Percentiles rank a stretch among this genome's conserved stretches.
Conservation (phyloP, 2,797 vertebrate genomes). For the Phrynocephalus vlangalii region DNA sequence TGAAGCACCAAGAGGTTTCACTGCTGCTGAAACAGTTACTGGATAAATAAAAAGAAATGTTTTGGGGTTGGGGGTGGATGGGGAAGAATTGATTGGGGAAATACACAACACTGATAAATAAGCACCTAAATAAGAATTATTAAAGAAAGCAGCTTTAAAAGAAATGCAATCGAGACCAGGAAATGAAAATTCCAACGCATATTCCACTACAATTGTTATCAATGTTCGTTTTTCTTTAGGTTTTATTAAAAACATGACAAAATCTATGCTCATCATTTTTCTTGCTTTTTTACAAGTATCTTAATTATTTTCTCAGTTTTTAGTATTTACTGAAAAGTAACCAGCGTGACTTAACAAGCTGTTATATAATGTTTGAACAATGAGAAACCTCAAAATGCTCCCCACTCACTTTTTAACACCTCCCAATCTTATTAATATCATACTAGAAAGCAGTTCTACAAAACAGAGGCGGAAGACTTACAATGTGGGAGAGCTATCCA, state of each 20-base stretch:
- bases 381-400: constrained; percentile 37
- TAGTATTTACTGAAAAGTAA: constrained; percentile 37
- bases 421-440: background rate
- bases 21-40: background rate
- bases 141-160: too few species aligned
- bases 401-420: background rate
- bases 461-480: background rate
- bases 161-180: too few species aligned
- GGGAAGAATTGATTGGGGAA: too few species aligned
- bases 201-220: too few species aligned
- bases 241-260: background rate
- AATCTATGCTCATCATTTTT: constrained; percentile 51
- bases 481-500: background rate
- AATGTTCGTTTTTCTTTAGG: constrained; percentile 12
- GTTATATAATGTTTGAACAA: constrained; percentile 37
- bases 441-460: background rate
- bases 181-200: too few species aligned
- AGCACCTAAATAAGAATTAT: too few species aligned
- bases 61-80: background rate
- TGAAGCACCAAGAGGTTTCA: background rate
- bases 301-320: background rate
- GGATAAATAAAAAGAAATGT: background rate
- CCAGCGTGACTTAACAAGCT: constrained; percentile 48
- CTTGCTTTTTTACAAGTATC: constrained; percentile 40
- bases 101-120: too few species aligned